Conservation (phyloP, 1,140 invertebrate species). For the Dreissena rostriformis region DNA sequence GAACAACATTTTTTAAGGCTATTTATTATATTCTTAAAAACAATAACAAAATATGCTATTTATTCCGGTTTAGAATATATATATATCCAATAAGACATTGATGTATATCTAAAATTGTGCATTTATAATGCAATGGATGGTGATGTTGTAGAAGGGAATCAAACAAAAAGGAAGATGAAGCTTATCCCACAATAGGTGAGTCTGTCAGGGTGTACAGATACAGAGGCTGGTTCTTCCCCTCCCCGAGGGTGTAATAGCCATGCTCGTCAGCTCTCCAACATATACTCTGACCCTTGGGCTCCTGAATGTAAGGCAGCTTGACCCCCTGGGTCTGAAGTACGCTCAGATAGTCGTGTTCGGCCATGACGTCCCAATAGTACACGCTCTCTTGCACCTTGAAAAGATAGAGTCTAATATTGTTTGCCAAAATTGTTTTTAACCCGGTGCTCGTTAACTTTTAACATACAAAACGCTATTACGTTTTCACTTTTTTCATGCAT, state of each 20-base stretch:
- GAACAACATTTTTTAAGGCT: too few relatives aligned
- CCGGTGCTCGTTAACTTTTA: not conserved
- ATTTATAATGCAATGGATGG: too few relatives aligned
- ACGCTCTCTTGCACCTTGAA: not conserved
- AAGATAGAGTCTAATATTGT: not conserved
- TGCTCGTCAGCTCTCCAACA: slow-evolving; percentile 27
- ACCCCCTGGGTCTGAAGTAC: not conserved
- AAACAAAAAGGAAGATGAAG: too few relatives aligned
- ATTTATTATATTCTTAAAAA: too few relatives aligned
- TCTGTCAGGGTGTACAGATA: slow-evolving; percentile 27
- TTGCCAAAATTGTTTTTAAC: not conserved
- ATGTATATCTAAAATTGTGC: too few relatives aligned
- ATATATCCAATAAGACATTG: too few relatives aligned
- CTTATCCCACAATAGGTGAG: too few relatives aligned
- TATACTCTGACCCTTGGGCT: not conserved
- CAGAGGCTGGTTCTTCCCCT: slow-evolving; percentile 32
- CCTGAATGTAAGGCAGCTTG: slow-evolving; percentile 23
- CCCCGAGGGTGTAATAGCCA: slow-evolving; percentile 52
- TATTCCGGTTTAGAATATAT: too few relatives aligned
- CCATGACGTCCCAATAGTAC: slow-evolving; percentile 21
- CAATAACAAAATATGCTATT: too few relatives aligned
- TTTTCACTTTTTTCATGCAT: not conserved
- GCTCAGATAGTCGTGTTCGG: not conserved
- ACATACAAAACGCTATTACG: not conserved
- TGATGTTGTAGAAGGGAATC: too few relatives aligned